phyloP scores from a whole-genome alignment of 2,888 invertebrate genomes.

The Agonopterix arenella region DNA sequence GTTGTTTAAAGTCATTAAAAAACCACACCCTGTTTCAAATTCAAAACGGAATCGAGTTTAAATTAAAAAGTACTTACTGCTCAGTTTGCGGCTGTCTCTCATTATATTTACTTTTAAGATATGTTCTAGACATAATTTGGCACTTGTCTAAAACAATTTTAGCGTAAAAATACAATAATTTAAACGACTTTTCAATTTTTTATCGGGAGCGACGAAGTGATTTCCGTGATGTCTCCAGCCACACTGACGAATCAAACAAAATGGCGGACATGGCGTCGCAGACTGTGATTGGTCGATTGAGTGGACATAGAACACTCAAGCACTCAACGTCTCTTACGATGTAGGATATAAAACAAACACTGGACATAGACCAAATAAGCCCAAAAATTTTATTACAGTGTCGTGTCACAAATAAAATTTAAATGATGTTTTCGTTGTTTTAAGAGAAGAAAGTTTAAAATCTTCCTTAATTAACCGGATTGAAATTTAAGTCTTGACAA shows the following conservation, averaged over 20 bases:
- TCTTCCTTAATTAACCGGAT: conserved; percentile 5
- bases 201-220: conserved; percentile 3
- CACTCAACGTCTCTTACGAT: conserved; percentile 8
- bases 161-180: neutral
- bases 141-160: neutral
- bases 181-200: neutral
- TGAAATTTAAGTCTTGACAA: conserved; percentile 8
- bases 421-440: neutral
- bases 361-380: conserved; percentile 9
- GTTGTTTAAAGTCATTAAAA: neutral
- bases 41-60: conserved; percentile 2
- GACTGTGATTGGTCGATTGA: conserved; percentile 9
- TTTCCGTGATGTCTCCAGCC: conserved; percentile 1
- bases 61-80: conserved; percentile 3
- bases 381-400: conserved; percentile 2
- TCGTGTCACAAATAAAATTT: conserved; percentile 4
- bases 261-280: conserved; percentile 9
- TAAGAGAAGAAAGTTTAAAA: conserved; percentile 2
- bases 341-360: conserved; percentile 8
- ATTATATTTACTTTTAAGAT: neutral
- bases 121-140: neutral
- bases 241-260: conserved; percentile 9
- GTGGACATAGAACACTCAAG: conserved; percentile 11
- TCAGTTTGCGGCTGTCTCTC: neutral
- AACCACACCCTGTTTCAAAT: conserved; percentile 1